Evolutionary conservation across 2,797 vertebrate species (phyloP), one percentile per base, ranked within the genome.

Genomic region (Prunella strophiata): DNA sequence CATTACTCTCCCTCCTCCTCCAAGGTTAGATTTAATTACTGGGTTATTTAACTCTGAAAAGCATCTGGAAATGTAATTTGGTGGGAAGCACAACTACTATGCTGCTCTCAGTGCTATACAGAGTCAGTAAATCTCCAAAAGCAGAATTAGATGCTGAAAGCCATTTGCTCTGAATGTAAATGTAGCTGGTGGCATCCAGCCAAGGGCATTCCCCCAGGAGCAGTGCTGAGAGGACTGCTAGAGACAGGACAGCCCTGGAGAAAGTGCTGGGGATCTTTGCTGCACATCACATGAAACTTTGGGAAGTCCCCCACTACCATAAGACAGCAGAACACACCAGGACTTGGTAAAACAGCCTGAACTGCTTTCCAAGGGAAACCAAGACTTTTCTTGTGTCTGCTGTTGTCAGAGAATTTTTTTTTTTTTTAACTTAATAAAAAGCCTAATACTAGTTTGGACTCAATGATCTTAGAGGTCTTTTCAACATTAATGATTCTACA

Each of bases 11-110:
- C 43, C 51, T 89, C n/a, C 48, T 84, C 26, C 59, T 84, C 36
- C 51, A 21, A 21, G 13, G 47, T 61, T 36, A 51, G 29, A 48
- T 73, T 70, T 84, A 72, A 78, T 73, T 75, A 72, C 5, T 77
- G 10, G 15, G 10, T 85, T 84, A 68, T 81, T 86, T 85, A 84
- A 91, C 16, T 15, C 66, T 54, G 57, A 87, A 82, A 70, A 76
- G 23, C 48, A 93, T 8, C 36, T 71, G 36, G 32, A 52, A 70
- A 73, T 42, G 40, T 48, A 50, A 68, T 63, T 32, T 81, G 18
- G 38, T 40, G 16, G 22, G 26, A 47, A 66, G 19, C 19, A 18
- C 27, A 84, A 61, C 13, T 61, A 52, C 62, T 13, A 4, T 21
- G n/a, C n/a, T 59, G 45, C 48, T 93, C 36, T 32, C 58, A 38